Base-by-base conservation (phyloP, 2,113 vertebrate species). In the Clarias gariepinus region DNA sequence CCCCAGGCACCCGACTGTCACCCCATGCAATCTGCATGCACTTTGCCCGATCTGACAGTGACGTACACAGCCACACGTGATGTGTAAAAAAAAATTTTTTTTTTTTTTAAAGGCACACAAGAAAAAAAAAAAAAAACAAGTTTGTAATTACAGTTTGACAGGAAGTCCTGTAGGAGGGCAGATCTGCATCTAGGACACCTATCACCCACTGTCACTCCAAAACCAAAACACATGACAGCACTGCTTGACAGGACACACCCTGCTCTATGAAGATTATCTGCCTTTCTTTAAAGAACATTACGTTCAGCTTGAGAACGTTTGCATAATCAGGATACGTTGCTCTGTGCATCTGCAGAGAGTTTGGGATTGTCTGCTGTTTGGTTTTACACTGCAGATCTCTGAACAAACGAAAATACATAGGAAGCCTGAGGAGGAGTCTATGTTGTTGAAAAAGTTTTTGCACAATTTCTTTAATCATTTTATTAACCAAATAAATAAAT, bases 21-120 rank as follows among this genome's bases (percentile, higher is more conserved):
- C 36, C 3, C 52, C 21, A 36, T 63, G 64, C 74, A 81, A 90
- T 83, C 80, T 77, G 13, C 33, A n/a, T 87, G 88, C 66, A 87
- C 86, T 90, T 90, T 84, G 84, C 58, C 57, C 83, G 10, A 52
- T 30, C 28, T 23, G 25, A 81, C 41, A 18, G 57, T 55, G 81
- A 60, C 30, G 76, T 84, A 90, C 84, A 86, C 52, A 60, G 41
- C 11, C 21, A 60, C 36, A 30, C 57, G 25, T 18, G n/a, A 58
- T 77, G 53, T 77, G 30, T 23, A 57, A 16, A 21, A 81, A 83
- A 81, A 15, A 30, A 18, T 3, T n/a, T 36, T 36, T 36, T 36
- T 36, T 36, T 36, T 36, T 36, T 36, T 85, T 19, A 1, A 63
- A 63, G 23, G 8, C 61, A 77, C 4, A 81, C 4, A 85, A 19